phyloP scores from a whole-genome alignment of 2,888 invertebrate genomes.

The Ophonus ardosiacus region DNA sequence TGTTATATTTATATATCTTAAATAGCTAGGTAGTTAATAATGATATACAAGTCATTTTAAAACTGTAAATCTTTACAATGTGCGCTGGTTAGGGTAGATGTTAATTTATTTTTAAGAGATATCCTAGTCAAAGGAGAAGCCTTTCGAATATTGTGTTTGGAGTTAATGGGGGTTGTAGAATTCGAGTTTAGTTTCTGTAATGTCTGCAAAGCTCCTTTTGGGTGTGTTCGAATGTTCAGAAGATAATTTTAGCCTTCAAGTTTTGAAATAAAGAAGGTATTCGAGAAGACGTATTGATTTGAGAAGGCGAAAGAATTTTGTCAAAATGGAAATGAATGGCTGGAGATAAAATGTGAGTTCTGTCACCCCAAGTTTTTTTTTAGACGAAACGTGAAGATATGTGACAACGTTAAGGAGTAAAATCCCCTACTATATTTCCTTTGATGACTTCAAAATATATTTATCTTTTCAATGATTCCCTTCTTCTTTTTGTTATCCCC shows the following conservation, averaged over 20 bases:
- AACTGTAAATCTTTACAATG: not conserved
- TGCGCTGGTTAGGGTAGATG: not conserved
- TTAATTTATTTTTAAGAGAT: slow-evolving; percentile 20
- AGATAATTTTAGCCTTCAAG: slow-evolving; percentile 50
- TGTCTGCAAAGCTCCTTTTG: slow-evolving; percentile 31
- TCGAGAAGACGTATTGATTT: slow-evolving; percentile 44
- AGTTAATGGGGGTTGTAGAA: slow-evolving; percentile 32
- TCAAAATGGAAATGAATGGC: slow-evolving; percentile 49
- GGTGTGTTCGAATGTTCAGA: slow-evolving; percentile 17
- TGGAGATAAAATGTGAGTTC: slow-evolving; percentile 44
- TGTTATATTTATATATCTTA: not conserved
- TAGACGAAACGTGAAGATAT: slow-evolving; percentile 46
- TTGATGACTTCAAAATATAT: slow-evolving; percentile 51
- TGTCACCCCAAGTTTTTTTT: slow-evolving; percentile 45
- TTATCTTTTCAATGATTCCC: slow-evolving; percentile 36
- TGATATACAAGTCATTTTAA: not conserved
- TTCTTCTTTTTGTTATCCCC: not conserved
- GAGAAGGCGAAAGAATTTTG: slow-evolving; percentile 44
- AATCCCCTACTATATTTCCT: slow-evolving; percentile 45
- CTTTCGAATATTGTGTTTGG: slow-evolving; percentile 6
- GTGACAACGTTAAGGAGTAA: slow-evolving; percentile 50
- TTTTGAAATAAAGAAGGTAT: slow-evolving; percentile 48
- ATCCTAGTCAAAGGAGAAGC: not conserved
- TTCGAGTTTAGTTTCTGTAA: slow-evolving; percentile 29
- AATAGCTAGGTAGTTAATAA: not conserved